Percentiles rank a stretch among this genome's conserved stretches.
Evolutionary conservation across 2,113 vertebrate species (phyloP).

Genomic region (Pavo muticus): DNA sequence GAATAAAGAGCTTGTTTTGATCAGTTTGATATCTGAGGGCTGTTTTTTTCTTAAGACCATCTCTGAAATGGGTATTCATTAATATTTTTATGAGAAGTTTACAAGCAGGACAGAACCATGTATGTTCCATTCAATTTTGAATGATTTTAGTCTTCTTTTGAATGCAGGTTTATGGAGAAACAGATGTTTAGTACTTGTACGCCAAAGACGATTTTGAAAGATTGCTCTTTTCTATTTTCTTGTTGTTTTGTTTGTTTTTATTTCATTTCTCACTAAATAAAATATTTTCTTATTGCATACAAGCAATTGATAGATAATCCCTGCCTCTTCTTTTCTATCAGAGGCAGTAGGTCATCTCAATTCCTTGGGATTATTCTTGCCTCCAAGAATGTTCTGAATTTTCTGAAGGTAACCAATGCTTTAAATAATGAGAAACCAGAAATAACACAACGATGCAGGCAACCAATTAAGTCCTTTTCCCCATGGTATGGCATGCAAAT

Average conservation of each 20-base stretch:
- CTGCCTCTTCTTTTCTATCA: not conserved
- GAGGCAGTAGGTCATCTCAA: not conserved
- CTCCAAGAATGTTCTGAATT: not conserved
- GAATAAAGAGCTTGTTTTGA: not conserved
- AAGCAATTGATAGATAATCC: not conserved
- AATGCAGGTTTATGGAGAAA: not conserved
- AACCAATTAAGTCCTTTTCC: not conserved
- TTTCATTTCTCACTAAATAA: not conserved
- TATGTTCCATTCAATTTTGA: not conserved
- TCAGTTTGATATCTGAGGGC: not conserved
- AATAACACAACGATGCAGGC: not conserved
- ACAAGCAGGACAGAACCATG: not conserved
- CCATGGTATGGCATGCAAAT: not conserved
- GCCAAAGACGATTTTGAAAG: not conserved
- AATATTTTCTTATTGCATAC: not conserved
- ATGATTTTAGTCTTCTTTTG: not conserved
- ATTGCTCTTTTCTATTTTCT: not conserved
- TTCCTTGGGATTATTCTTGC: not conserved
- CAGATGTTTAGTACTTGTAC: not conserved
- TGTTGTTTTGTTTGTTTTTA: not conserved
- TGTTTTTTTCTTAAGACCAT: not conserved
- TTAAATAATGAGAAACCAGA: not conserved
- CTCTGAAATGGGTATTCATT: not conserved
- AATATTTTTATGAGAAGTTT: not conserved
- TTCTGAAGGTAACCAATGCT: not conserved